Evolutionary conservation across 2,888 invertebrate species (phyloP).

Genomic region (Rhagium mordax): DNA sequence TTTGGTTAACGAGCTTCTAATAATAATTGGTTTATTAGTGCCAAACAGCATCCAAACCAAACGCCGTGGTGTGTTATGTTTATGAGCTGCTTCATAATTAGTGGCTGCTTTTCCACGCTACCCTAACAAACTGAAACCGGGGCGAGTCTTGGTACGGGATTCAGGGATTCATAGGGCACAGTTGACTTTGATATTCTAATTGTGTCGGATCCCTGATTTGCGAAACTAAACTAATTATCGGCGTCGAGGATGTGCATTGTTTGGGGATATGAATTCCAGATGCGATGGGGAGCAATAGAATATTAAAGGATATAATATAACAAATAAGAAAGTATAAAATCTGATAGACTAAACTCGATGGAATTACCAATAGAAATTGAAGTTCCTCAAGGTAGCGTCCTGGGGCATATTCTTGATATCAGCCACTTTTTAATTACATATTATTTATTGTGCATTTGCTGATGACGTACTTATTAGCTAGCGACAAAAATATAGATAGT

Average conservation of each 20-base stretch:
- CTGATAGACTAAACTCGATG: no score
- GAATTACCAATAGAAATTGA: no score
- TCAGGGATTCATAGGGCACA: not conserved
- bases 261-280: not conserved
- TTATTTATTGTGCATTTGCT: no score
- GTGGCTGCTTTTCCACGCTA: constrained; percentile 6
- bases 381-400: no score
- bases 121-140: not conserved
- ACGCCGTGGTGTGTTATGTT: constrained; percentile 8
- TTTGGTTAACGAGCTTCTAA: constrained; percentile 20
- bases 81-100: constrained; percentile 19
- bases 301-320: no score
- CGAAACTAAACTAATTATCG: constrained; percentile 12
- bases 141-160: not conserved
- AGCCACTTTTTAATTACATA: no score
- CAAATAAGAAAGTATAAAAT: no score
- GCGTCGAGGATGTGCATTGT: not conserved
- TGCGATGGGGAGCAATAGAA: no score
- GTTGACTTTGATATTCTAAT: constrained; percentile 20
- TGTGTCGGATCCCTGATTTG: not conserved
- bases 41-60: constrained; percentile 7
- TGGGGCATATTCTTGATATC: no score
- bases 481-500: no score
- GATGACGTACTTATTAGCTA: no score
- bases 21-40: constrained; percentile 18